Evolutionary conservation across 2,113 vertebrate genomes (phyloP).

Genomic region (Greenwoodochromis staneri): DNA sequence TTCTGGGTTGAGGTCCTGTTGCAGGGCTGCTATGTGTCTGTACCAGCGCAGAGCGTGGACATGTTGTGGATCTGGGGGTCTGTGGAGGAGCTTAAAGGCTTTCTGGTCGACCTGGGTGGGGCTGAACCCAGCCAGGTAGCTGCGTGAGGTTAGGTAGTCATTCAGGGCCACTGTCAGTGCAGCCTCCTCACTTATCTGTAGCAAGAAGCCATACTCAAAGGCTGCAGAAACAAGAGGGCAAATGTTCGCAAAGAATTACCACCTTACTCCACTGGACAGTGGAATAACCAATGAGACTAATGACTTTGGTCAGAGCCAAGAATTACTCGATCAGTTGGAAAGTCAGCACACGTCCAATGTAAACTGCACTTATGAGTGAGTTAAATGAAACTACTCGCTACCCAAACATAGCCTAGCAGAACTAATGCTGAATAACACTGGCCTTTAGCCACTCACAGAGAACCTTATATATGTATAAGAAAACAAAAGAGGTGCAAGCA

Average conservation of each 20-base stretch:
- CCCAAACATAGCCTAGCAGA: neutral
- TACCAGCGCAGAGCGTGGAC: constrained; percentile 93
- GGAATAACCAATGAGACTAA: neutral
- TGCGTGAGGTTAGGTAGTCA: constrained; percentile 86
- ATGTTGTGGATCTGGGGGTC: constrained; percentile 80
- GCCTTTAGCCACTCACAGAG: neutral
- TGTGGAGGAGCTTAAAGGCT: constrained; percentile 78
- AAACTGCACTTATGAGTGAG: neutral
- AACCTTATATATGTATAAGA: neutral
- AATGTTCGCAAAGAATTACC: constrained; percentile 43
- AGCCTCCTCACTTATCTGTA: constrained; percentile 82
- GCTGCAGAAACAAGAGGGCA: constrained; percentile 86
- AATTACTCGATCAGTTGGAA: neutral
- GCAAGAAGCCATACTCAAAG: constrained; percentile 83
- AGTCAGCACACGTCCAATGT: neutral
- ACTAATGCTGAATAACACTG: neutral
- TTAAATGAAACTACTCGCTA: neutral
- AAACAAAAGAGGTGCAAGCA: neutral
- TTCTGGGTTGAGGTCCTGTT: constrained; percentile 70
- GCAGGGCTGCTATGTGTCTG: constrained; percentile 86
- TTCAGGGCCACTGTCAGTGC: constrained; percentile 81
- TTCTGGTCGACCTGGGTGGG: constrained; percentile 84
- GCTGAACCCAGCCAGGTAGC: constrained; percentile 89
- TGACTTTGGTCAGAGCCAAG: neutral
- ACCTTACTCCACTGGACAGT: neutral